Percentiles rank a stretch among this genome's conserved stretches.
Conservation (phyloP, 2,888 invertebrate species). For the Lasioglossum morio region DNA sequence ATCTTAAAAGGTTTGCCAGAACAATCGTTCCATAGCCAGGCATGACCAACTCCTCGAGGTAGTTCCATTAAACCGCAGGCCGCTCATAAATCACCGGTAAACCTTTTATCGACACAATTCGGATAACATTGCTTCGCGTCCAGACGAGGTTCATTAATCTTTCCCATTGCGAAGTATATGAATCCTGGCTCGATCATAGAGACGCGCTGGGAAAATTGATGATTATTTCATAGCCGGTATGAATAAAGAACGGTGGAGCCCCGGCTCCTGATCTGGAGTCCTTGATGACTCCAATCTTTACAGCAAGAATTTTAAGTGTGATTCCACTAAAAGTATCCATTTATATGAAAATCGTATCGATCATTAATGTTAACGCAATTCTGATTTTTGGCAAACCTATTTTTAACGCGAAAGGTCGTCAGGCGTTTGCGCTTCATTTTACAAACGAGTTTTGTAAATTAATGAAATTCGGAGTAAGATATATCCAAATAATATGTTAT, state of each 20-base stretch:
- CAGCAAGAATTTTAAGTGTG: background rate
- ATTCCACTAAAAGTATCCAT: background rate
- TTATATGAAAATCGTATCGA: background rate
- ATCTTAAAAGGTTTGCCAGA: conserved; percentile 56
- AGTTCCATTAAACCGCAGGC: conserved; percentile 55
- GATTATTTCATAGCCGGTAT: conserved; percentile 39
- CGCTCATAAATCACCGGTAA: conserved; percentile 59
- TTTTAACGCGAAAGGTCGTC: background rate
- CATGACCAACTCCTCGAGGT: conserved; percentile 36
- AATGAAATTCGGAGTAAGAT: background rate
- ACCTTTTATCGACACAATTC: conserved; percentile 67
- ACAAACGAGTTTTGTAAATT: background rate
- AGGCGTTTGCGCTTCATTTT: background rate
- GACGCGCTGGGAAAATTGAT: conserved; percentile 55
- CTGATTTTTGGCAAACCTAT: background rate
- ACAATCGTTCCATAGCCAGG: conserved; percentile 39
- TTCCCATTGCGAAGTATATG: conserved; percentile 39
- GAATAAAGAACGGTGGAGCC: background rate
- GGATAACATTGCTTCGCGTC: conserved; percentile 55
- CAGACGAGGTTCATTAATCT: conserved; percentile 60
- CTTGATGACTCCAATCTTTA: background rate
- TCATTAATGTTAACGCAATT: too few species aligned
- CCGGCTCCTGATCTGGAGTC: background rate
- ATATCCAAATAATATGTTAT: background rate
- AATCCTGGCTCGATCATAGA: conserved; percentile 55